Evolutionary conservation across 2,888 invertebrate species (phyloP).

Genomic region (Drosophila diplacantha): DNA sequence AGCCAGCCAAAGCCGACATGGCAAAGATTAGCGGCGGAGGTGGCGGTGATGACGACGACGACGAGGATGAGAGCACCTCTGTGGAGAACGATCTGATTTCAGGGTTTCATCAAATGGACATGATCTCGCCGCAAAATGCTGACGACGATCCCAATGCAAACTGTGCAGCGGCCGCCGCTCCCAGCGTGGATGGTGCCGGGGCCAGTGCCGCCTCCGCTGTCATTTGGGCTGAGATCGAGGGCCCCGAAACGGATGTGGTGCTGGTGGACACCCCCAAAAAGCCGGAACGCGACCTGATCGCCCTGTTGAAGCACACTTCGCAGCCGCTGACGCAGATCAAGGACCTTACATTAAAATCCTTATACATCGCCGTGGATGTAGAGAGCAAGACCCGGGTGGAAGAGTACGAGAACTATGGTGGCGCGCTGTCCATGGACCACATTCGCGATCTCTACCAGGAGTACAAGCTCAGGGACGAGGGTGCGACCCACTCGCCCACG

Average conservation of each 20-base stretch:
- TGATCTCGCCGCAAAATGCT: conserved; percentile 73
- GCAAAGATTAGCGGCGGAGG: conserved; percentile 45
- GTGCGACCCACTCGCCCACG: conserved; percentile 66
- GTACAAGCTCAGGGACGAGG: conserved; percentile 80
- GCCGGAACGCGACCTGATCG: conserved; percentile 84
- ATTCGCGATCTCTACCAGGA: conserved; percentile 82
- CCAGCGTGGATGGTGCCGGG: conserved; percentile 52
- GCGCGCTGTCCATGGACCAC: conserved; percentile 79
- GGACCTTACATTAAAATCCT: conserved; percentile 78
- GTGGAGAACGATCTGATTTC: conserved; percentile 80
- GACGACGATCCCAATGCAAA: conserved; percentile 80
- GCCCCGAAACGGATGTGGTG: conserved; percentile 87
- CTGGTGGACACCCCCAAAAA: conserved; percentile 86
- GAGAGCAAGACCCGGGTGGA: conserved; percentile 77
- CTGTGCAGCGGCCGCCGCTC: conserved; percentile 71
- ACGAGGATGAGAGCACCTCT: conserved; percentile 82
- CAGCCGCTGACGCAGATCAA: conserved; percentile 73
- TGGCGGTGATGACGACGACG: conserved; percentile 77
- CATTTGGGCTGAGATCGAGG: conserved; percentile 89
- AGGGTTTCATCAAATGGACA: conserved; percentile 80
- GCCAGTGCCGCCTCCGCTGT: conserved; percentile 77
- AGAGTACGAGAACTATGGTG: conserved; percentile 74
- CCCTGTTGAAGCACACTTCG: conserved; percentile 82
- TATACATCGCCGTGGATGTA: conserved; percentile 82
- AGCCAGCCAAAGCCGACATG: conserved; percentile 14